Evolutionary conservation across 2,113 vertebrate genomes (phyloP), one percentile per base, ranked within the genome.

Genomic region (Ondatra zibethicus): DNA sequence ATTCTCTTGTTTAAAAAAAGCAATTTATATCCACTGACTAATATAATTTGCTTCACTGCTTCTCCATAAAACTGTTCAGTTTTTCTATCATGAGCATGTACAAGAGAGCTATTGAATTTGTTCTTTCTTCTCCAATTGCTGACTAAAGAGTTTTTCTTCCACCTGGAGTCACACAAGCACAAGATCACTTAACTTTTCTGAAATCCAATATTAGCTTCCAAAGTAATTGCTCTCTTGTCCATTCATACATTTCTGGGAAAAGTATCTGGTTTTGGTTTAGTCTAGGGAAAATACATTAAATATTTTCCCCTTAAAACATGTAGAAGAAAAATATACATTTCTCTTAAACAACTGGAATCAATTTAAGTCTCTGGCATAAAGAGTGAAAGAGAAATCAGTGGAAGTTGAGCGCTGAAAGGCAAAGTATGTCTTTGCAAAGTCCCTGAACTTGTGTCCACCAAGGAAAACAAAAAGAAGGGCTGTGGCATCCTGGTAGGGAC

Each of bases 281-380:
- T 97, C 96, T 97, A 95, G 87, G 88, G 33, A 97, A 97, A 97
- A 97, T 88, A 96, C 50, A 75, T 93, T 97, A 91, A 88, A 82
- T 92, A 93, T 82, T n/a, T 63, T 25, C 23, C 65, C 61, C 45
- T 92, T 93, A 86, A 96, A 96, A 97, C 10, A 66, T 97, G 81
- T 80, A 96, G 89, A 96, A 96, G 95, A 93, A 97, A 98, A 96
- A 97, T 91, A 95, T 42, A 95, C 88, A 96, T 97, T 73, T 95
- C 72, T 96, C 87, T 92, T 82, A 97, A 95, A 78, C 92, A 93
- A 92, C 93, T 97, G 96, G 93, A 97, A 97, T 93, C 92, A 93
- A 96, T 93, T 97, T 96, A 95, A 95, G 50, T 65, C 66, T 93
- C 87, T 97, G 96, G 96, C 95, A 97, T 21, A 87, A 31, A 66